Base-by-base conservation (phyloP, 2,888 invertebrate species). In the Tinea semifulvella region DNA sequence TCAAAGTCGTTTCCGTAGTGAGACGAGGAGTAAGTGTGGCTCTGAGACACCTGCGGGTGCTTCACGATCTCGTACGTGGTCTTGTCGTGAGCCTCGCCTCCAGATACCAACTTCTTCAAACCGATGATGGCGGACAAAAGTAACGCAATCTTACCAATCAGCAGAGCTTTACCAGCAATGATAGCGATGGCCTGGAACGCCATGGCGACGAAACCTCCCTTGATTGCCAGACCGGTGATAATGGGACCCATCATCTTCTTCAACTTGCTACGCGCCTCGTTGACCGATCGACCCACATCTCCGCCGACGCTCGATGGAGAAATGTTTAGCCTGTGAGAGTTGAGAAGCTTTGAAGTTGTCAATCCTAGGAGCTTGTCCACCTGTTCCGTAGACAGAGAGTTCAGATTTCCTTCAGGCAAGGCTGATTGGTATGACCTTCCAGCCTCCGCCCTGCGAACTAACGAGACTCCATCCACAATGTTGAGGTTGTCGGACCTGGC, bases 61-160 rank as follows among this genome's bases (percentile, higher is more conserved):
- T 92, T 92, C 44, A 93, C 88, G 53, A 93, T 91, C 70, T 93
- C 92, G 53, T 92, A 89, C 3, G 92, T 92, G 1, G 91, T 92
- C 66, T 91, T 91, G 57, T 91, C 90, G 47, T 88, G 85, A 13
- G 86, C 85, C 50, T 88, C 89, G 42, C 82, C 82, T 16, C 76
- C 68, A 4, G 86, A 85, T 19, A 92, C 85, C 22, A 93, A 74
- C 56, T 92, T 91, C 79, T 92, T 92, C 44, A 93, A 72, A 0
- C 90, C 92, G 53, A 93, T 87, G 51, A 93, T 89, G 16, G 88
- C 88, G 50, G 90, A 89, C 46, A 93, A 77, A 46, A 92, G 80
- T 20, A 94, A 72, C 19, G 93, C 93, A 63, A 93, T 90, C 79
- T 94, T 94, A 55, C 92, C 91, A 55, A 93, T 87, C 44, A 92